Conservation (phyloP, 2,113 vertebrate genomes). For the Nycticorax nycticorax region DNA sequence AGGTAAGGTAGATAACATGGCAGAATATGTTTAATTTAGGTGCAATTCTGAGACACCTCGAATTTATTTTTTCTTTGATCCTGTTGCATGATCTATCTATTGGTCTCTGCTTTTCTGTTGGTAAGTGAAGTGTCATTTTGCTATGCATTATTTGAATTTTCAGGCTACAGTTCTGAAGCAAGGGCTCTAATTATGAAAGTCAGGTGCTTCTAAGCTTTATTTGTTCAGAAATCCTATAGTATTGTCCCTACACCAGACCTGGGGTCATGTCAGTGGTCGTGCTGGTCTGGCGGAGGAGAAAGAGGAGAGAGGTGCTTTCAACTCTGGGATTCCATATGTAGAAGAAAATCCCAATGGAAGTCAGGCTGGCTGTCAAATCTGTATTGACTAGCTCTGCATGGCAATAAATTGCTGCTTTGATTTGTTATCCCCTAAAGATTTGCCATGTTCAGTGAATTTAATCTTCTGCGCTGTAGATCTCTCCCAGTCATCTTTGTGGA, state of each 20-base stretch:
- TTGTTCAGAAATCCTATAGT: neutral
- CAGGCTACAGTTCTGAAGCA: neutral
- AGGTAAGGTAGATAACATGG: neutral
- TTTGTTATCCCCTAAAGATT: neutral
- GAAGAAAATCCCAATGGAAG: neutral
- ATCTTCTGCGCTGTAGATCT: neutral
- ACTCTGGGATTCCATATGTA: neutral
- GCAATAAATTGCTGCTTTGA: neutral
- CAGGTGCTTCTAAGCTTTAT: neutral
- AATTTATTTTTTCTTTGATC: neutral
- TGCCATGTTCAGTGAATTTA: neutral
- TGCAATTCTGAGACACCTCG: neutral
- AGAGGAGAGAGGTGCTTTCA: neutral
- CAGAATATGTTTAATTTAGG: neutral
- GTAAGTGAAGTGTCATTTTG: neutral
- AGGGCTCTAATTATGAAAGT: neutral
- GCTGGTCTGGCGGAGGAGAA: neutral
- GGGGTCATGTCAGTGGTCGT: neutral
- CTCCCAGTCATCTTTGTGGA: neutral
- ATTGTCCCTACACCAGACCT: neutral
- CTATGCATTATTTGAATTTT: neutral
- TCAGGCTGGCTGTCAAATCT: neutral
- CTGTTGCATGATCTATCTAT: neutral
- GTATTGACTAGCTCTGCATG: neutral
- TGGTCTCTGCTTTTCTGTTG: neutral